A percentile compares a stretch with the other conserved stretches of the same genome.
Conservation (phyloP, 2,888 invertebrate genomes). For the Oxycera nigricornis region DNA sequence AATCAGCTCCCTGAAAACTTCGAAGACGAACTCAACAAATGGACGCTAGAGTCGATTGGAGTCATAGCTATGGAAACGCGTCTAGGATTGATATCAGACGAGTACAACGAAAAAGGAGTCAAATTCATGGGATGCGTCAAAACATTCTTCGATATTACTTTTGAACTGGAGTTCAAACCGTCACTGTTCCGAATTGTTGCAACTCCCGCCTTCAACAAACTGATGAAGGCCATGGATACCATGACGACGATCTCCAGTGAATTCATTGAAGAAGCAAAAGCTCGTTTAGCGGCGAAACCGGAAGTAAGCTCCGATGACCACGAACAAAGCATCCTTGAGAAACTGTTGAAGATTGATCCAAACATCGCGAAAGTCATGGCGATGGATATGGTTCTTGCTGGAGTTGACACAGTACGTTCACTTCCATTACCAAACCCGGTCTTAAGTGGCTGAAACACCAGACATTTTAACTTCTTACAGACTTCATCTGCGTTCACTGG, state of each 20-base stretch:
- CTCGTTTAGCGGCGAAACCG: slow-evolving; percentile 42
- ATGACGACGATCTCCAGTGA: slow-evolving; percentile 53
- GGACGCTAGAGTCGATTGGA: slow-evolving; percentile 64
- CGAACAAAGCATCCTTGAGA: slow-evolving; percentile 64
- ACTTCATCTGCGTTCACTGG: slow-evolving; percentile 66
- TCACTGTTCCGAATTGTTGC: slow-evolving; percentile 55
- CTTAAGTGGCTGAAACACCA: not conserved
- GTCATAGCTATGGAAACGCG: slow-evolving; percentile 54
- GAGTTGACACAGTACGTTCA: slow-evolving; percentile 67
- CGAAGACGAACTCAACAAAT: slow-evolving; percentile 62
- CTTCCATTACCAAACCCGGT: not conserved
- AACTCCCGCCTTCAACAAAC: slow-evolving; percentile 55
- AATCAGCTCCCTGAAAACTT: slow-evolving; percentile 59
- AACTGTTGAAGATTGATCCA: slow-evolving; percentile 63
- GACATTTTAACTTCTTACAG: slow-evolving; percentile 54
- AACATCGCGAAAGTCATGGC: slow-evolving; percentile 66
- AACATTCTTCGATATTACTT: slow-evolving; percentile 35
- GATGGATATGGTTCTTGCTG: slow-evolving; percentile 67
- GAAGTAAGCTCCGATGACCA: slow-evolving; percentile 36
- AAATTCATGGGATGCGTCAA: slow-evolving; percentile 48
- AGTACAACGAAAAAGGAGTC: not conserved
- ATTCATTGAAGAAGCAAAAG: slow-evolving; percentile 52
- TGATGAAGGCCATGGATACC: slow-evolving; percentile 57
- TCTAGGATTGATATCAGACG: slow-evolving; percentile 42
- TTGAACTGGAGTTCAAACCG: slow-evolving; percentile 55